phyloP scores from a whole-genome alignment of 2,113 vertebrate genomes.

The Neotragus moschatus region DNA sequence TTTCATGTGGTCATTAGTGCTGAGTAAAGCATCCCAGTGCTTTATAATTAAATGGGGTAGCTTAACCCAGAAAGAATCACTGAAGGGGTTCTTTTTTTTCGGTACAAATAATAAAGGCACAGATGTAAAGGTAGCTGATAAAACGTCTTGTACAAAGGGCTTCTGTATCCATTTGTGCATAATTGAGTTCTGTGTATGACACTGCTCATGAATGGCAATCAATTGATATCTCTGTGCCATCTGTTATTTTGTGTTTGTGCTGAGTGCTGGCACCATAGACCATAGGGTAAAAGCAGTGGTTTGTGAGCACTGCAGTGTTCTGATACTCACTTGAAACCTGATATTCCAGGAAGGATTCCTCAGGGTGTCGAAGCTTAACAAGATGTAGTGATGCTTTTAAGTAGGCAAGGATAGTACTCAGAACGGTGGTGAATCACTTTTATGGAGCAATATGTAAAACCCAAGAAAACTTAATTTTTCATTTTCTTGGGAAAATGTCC shows the following conservation, averaged over 20 bases:
- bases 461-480: not conserved
- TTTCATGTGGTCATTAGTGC: conserved; percentile 21
- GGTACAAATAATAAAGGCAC: conserved; percentile 37
- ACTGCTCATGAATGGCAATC: conserved; percentile 33
- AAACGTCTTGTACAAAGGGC: not conserved
- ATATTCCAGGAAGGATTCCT: not conserved
- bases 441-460: not conserved
- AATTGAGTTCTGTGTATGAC: conserved; percentile 6
- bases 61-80: conserved; percentile 10
- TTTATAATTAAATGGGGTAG: conserved; percentile 35
- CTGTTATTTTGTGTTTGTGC: conserved; percentile 38
- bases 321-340: not conserved
- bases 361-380: not conserved
- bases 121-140: not conserved
- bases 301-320: not conserved
- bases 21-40: not conserved
- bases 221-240: conserved; percentile 25
- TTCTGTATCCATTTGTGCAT: conserved; percentile 16
- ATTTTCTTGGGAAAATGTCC: not conserved
- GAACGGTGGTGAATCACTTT: not conserved
- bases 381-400: not conserved
- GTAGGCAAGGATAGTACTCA: not conserved
- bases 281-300: not conserved
- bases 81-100: not conserved
- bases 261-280: not conserved